phyloP scores from a whole-genome alignment of 2,888 invertebrate genomes.

The Digitonthophagus gazella region DNA sequence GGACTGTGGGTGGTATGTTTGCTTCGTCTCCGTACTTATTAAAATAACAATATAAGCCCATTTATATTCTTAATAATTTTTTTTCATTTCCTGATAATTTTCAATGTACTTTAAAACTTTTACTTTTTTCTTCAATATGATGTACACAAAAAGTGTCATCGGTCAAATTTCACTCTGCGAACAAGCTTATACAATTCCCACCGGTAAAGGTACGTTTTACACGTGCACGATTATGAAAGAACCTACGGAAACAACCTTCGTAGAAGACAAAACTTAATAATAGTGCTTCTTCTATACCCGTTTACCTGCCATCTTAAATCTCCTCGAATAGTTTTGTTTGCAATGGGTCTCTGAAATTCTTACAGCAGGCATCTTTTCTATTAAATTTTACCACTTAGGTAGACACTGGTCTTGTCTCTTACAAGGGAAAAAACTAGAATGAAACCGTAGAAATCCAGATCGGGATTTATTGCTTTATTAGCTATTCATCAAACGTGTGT shows the following conservation, averaged over 20 bases:
- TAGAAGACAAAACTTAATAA: neutral
- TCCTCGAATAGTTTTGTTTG: neutral
- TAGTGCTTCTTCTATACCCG: neutral
- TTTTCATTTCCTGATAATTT: neutral
- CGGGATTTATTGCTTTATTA: neutral
- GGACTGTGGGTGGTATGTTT: neutral
- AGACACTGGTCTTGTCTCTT: neutral
- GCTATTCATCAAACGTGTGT: neutral
- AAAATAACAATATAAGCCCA: conserved; percentile 26
- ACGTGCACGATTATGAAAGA: neutral
- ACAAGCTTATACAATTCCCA: neutral
- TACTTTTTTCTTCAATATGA: no score
- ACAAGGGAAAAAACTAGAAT: neutral
- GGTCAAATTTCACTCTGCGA: neutral
- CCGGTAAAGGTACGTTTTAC: neutral
- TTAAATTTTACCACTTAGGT: neutral
- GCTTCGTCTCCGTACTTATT: conserved; percentile 13
- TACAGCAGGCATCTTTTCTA: neutral
- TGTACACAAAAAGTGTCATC: neutral
- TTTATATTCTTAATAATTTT: conserved; percentile 23
- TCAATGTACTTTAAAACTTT: neutral
- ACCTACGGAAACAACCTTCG: neutral
- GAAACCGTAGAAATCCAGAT: neutral
- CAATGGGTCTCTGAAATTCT: neutral
- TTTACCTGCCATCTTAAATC: neutral